Base-by-base conservation (phyloP, 2,797 vertebrate species). In the Mormyrus hasselquistii region DNA sequence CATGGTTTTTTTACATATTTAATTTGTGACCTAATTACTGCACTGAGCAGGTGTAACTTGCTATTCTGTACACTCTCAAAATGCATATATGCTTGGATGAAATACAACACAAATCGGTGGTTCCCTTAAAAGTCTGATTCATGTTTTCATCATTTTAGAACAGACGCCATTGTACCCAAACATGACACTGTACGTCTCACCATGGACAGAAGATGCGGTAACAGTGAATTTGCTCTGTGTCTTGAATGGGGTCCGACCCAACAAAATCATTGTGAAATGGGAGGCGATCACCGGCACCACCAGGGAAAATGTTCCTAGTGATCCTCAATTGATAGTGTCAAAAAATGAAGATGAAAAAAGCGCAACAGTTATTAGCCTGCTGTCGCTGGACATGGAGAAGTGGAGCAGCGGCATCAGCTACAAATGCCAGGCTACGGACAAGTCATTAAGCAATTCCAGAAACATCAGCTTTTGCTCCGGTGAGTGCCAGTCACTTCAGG, bases 181-280 rank as follows among this genome's bases (percentile, higher is more conserved):
- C 29, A 93, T 96, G 89, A 90, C 90, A 34, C 3, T 96, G 22
- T 44, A 92, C 87, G 87, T 91, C 16, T 34, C 65, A 6, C 53
- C 90, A 8, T 94, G 92, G 92, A 89, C 50, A 88, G 12, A 89
- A 34, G 3, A 89, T 0, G 87, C 7, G 4, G n/a, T 4, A 2
- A 0, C 25, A 10, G 85, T 94, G 76, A 91, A 49, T 59, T 93
- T 96, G 69, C 4, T 94, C 85, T 96, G 96, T 92, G 91, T 73
- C 34, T 3, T 95, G 3, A 93, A 89, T 4, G 91, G 59, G 29
- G 94, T 90, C 90, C 92, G 73, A 89, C 94, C 93, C 3, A 84
- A 93, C 0, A 0, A 41, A 0, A 10, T 94, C n/a, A 55, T 0
- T 0, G 90, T 96, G 83, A 0, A 0, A 0, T 96, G 96, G 96